Evolutionary conservation across 2,113 vertebrate species (phyloP), one percentile per base, ranked within the genome.

Genomic region (Zonotrichia leucophrys): DNA sequence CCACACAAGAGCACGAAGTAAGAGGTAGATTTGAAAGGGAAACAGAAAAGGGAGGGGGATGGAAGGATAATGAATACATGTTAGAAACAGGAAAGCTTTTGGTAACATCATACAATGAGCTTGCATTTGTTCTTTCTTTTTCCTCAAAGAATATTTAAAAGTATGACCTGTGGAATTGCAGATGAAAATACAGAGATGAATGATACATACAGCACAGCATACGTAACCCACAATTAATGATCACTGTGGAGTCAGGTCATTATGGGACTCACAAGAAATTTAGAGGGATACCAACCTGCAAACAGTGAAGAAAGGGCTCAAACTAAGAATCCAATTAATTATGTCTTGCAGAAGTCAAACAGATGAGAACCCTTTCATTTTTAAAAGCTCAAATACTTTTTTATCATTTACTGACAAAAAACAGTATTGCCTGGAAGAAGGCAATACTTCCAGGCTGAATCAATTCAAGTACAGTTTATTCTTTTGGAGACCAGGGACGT

Each of bases 361-460:
- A 72, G 41, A 75, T 17, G 7, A 52, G 13, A 80, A 90, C 12
- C 21, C 2, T 74, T 75, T 41, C 53, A 21, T 42, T 95, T 86
- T 70, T 67, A 83, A 94, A 90, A 86, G 23, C 14, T 68, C 13
- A 46, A 56, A 76, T 21, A 73, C 1, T 23, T 58, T 77, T 72
- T 55, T n/a, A 41, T 16, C 92, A n/a, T 73, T 89, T 79, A 44
- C 41, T 89, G 25, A 82, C 31, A 86, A 63, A 87, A 83, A 30
- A 10, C 11, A 67, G 2, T 19, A 31, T 37, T 37, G 37, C 37
- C 10, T 85, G 47, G n/a, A 87, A 80, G 22, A 85, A 66, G 55
- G 10, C 35, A 87, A 15, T 41, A 41, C 6, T 89, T 89, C 22
- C 2, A 5, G 27, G 11, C n/a, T 67, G 28, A 81, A 50, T n/a